Evolutionary conservation across 2,888 invertebrate genomes (phyloP).

Genomic region (Calliphora vomitoria): DNA sequence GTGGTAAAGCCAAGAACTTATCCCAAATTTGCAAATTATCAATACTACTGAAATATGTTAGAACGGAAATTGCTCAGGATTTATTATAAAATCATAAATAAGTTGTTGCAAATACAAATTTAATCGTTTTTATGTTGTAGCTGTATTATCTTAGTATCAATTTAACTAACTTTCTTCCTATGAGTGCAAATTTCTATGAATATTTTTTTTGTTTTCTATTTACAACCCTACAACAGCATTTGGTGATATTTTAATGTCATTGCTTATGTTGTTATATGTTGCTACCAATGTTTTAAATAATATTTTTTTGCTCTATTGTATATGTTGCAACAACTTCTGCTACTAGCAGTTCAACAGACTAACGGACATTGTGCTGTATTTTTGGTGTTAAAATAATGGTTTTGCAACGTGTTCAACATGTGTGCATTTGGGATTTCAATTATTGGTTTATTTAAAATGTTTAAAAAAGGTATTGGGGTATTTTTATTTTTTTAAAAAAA

Average conservation of each 20-base stretch:
- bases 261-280: constrained; percentile 73
- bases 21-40: too few species aligned
- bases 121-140: too few species aligned
- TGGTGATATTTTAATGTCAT: constrained; percentile 72
- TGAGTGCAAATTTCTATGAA: constrained; percentile 8
- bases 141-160: too few species aligned
- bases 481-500: neutral
- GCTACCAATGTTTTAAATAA: constrained; percentile 56
- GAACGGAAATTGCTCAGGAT: too few species aligned
- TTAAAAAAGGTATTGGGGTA: constrained; percentile 49
- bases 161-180: neutral
- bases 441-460: constrained; percentile 82
- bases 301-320: too few species aligned
- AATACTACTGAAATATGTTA: too few species aligned
- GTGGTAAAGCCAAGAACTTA: too few species aligned
- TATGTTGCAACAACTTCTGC: constrained; percentile 40
- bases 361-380: neutral
- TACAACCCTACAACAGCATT: constrained; percentile 39
- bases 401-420: constrained; percentile 76
- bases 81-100: too few species aligned
- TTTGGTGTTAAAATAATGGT: constrained; percentile 74
- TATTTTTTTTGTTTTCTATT: constrained; percentile 6
- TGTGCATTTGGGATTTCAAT: constrained; percentile 82
- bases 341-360: neutral
- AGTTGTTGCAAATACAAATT: too few species aligned